Base-by-base conservation (phyloP, 2,113 vertebrate species). In the Sterna hirundo region DNA sequence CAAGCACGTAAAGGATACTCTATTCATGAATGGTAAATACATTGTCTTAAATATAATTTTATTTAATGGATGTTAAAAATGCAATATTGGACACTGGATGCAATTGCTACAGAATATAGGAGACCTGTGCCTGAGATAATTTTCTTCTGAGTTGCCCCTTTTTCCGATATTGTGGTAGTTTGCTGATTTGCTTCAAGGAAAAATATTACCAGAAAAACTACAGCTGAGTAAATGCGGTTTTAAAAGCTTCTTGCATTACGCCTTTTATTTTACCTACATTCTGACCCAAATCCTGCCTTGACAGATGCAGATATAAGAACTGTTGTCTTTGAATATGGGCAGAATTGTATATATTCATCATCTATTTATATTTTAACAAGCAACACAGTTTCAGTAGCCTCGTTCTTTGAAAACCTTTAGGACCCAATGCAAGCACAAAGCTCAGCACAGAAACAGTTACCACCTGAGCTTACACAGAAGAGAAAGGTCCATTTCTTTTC, bases 251-350 rank as follows among this genome's bases (percentile, higher is more conserved):
- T 85, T 97, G 94, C 93, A 95, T 91, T 87, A 96, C 58, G 54
- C 51, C 52, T 90, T 95, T 96, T 94, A 89, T 97, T 95, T 96
- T 93, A 97, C 94, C 89, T 96, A 81, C 57, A 78, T 71, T 96
- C 91, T 90, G 86, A 89, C 62, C 52, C 64, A 86, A 93, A 90
- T 90, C 94, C 94, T 95, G 54, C 61, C 32, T 93, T 74, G 71
- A 64, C 66, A 94, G 90, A 75, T 64, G 62, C 42, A 93, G 91
- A 87, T 91, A 81, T 4, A 66, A 94, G 77, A 96, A 92, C 91
- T 70, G 85, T 92, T 88, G 83, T 96, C 95, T 96, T 92, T 82
- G 94, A 96, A 26, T 94, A 94, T 93, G 42, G 57, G 83, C 83
- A 78, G 61, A 96, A 95, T 92, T 97, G 76, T 85, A 75, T 65